Evolutionary conservation across 2,797 vertebrate species (phyloP), one percentile per base, ranked within the genome.

Genomic region (Artibeus jamaicensis): DNA sequence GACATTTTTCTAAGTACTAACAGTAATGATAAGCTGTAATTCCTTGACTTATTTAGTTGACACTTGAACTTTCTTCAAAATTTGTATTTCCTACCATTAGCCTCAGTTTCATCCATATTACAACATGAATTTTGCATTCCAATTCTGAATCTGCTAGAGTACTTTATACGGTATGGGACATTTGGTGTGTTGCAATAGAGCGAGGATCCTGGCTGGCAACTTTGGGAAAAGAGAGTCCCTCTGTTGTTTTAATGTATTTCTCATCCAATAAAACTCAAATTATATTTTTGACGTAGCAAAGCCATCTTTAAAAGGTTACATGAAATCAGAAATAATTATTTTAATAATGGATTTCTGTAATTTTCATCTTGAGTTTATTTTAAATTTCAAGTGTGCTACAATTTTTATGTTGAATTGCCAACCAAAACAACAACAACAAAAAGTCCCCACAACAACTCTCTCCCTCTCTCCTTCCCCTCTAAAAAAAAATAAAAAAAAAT

Each of bases 211-310:
- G 32, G 82, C 53, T 83, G 74, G 57, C 85, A 90, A 85, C 53
- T 68, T 62, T 79, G 78, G 46, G 67, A 62, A 83, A 86, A 50
- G 32, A 89, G 22, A 68, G 26, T 94, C 15, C n/a, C 48, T 95
- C 62, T 93, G 34, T 53, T 74, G 53, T 78, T 62, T 86, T 46
- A 37, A 26, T 29, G 37, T 39, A 67, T 85, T 62, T 76, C 32
- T 92, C 57, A 62, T 87, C 22, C 42, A 68, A 65, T 76, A 89
- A 95, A 79, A 76, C 4, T 48, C 65, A 50, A 53, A 70, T 86
- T 95, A 90, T 93, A 82, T 70, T 96, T 86, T 81, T 93, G 85
- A 96, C n/a, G 86, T 15, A 86, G 48, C 55, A 78, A 94, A 76
- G 3, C 26, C 95, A 2, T 93, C 65, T 95, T 44, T 77, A 76